phyloP scores from a whole-genome alignment of 2,113 vertebrate genomes.

The Phrynocephalus versicolor region DNA sequence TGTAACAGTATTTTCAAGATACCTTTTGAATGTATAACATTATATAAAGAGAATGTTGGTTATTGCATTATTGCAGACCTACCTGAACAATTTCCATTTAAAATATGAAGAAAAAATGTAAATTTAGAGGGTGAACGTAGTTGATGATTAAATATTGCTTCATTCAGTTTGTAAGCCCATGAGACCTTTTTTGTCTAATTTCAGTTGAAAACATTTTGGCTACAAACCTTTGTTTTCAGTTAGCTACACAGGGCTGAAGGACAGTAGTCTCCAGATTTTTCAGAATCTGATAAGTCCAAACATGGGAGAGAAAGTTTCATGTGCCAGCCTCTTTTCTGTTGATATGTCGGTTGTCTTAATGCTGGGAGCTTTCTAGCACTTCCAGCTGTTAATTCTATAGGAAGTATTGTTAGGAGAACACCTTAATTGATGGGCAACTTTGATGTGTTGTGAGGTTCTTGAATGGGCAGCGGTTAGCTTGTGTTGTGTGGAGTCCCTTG shows the following conservation, averaged over 20 bases:
- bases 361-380: conserved; percentile 4
- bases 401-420: conserved; percentile 1
- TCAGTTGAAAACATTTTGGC: conserved; percentile 11
- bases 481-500: background rate
- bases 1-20: background rate
- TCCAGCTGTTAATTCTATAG: background rate
- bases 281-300: background rate
- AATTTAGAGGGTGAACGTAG: conserved; percentile 5
- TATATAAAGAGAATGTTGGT: conserved; percentile 30
- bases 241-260: conserved; percentile 29
- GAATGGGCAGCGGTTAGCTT: background rate
- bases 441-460: background rate
- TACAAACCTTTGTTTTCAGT: background rate
- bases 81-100: background rate
- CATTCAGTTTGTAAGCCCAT: conserved; percentile 4
- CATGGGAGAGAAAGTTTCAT: background rate
- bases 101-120: background rate
- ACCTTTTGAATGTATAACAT: background rate
- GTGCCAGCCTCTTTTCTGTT: conserved; percentile 10
- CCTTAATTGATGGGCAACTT: background rate
- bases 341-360: conserved; percentile 15
- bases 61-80: conserved; percentile 16
- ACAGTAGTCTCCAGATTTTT: conserved; percentile 6
- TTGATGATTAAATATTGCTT: conserved; percentile 22
- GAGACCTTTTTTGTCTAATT: conserved; percentile 38